phyloP scores from a whole-genome alignment of 2,797 vertebrate genomes.

The Scleropages formosus region DNA sequence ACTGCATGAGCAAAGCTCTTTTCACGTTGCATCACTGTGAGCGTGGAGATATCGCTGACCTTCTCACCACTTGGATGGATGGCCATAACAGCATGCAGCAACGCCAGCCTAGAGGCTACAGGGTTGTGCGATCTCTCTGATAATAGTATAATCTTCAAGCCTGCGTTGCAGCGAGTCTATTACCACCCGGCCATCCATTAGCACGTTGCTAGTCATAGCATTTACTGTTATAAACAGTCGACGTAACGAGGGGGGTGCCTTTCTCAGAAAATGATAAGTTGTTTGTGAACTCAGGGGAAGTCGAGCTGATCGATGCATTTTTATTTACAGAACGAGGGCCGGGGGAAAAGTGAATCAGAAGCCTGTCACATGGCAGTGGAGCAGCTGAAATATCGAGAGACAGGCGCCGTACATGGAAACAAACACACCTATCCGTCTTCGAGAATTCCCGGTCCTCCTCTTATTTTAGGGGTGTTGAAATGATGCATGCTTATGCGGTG shows the following conservation, averaged over 20 bases:
- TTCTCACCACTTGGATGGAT: background rate
- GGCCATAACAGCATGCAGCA: background rate
- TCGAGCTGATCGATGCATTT: constrained; percentile 48
- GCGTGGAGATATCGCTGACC: background rate
- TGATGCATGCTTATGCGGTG: constrained; percentile 28
- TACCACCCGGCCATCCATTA: constrained; percentile 36
- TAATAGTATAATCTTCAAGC: constrained; percentile 12
- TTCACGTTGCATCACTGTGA: background rate
- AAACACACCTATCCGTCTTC: constrained; percentile 10
- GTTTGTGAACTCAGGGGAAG: constrained; percentile 51
- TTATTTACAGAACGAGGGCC: constrained; percentile 45
- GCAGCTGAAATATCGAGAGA: constrained; percentile 48
- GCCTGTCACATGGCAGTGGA: constrained; percentile 47
- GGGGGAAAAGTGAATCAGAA: constrained; percentile 47
- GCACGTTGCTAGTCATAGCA: constrained; percentile 42
- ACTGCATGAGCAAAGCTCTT: constrained; percentile 1
- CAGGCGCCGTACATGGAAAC: constrained; percentile 32
- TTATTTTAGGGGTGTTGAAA: constrained; percentile 24
- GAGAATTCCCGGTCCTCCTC: background rate
- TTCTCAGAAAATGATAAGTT: constrained; percentile 54
- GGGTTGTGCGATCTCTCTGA: background rate
- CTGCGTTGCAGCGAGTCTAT: constrained; percentile 31
- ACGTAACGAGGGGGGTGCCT: constrained; percentile 29
- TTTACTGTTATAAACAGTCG: constrained; percentile 52
- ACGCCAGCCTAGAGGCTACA: background rate